These are phyloP conservation scores for Medauroidea extradentata DNA, from an alignment of 1,140 invertebrate species.

Conservation along the genomic window DNA sequence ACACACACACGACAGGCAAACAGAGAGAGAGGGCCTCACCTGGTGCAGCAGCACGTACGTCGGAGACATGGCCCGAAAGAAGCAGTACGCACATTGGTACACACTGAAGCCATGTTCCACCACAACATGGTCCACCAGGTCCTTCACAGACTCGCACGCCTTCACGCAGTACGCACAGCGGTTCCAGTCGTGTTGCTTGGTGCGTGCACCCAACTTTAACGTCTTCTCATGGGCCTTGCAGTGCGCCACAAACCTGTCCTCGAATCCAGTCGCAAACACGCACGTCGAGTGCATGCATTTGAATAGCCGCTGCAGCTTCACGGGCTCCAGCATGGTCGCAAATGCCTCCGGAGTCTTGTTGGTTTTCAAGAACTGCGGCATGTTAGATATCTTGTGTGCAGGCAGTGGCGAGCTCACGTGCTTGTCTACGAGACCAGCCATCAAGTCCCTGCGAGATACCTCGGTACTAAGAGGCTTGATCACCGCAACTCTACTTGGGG, in stretches of 20 bases:
- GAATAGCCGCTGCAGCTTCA: slow-evolving; percentile 45
- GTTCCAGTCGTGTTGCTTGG: slow-evolving; percentile 19
- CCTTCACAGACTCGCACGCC: neutral
- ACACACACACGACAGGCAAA: neutral
- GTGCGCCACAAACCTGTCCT: slow-evolving; percentile 43
- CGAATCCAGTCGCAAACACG: slow-evolving; percentile 43
- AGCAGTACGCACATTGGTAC: slow-evolving; percentile 55
- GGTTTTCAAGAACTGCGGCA: slow-evolving; percentile 13
- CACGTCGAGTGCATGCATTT: slow-evolving; percentile 55
- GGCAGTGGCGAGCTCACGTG: no score
- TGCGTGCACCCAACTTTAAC: neutral
- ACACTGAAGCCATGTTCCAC: slow-evolving; percentile 48
- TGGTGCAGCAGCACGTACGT: slow-evolving; percentile 53
- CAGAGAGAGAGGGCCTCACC: slow-evolving; percentile 26
- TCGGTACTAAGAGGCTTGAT: no score
- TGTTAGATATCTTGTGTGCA: neutral
- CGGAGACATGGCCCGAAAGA: slow-evolving; percentile 49
- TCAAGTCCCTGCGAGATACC: no score
- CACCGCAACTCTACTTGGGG: no score
- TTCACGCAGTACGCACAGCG: slow-evolving; percentile 45
- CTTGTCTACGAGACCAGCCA: no score
- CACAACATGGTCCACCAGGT: slow-evolving; percentile 32
- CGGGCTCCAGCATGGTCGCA: slow-evolving; percentile 33
- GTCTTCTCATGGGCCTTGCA: slow-evolving; percentile 36
- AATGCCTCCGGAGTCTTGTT: slow-evolving; percentile 34